phyloP scores from a whole-genome alignment of 2,113 vertebrate species.

The Piaya cayana region DNA sequence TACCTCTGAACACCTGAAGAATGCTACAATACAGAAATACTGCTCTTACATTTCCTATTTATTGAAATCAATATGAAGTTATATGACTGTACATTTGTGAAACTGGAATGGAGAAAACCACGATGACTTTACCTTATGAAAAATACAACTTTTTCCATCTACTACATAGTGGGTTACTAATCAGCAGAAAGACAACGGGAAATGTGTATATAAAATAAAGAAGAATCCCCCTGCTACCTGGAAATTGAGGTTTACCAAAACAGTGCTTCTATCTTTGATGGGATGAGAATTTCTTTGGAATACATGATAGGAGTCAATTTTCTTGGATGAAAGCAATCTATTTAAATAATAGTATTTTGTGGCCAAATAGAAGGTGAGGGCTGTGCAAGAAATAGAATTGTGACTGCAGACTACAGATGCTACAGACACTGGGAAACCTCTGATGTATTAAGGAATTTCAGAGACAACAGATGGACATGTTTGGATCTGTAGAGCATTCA shows the following conservation, averaged over 20 bases:
- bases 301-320: not conserved
- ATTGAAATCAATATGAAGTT: not conserved
- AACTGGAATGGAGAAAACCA: not conserved
- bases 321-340: not conserved
- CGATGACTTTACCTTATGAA: not conserved
- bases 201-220: not conserved
- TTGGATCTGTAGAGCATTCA: constrained; percentile 29
- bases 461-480: constrained; percentile 53
- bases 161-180: not conserved
- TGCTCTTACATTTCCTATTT: not conserved
- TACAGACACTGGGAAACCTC: constrained; percentile 55
- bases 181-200: not conserved
- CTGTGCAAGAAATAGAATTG: constrained; percentile 32
- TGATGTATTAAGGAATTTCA: constrained; percentile 43
- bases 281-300: constrained; percentile 11
- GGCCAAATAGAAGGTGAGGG: constrained; percentile 10
- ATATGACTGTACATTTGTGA: not conserved
- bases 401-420: constrained; percentile 53
- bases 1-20: not conserved
- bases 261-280: not conserved
- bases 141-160: not conserved
- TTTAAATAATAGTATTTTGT: constrained; percentile 10
- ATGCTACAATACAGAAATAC: not conserved
- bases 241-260: not conserved
- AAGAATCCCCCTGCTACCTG: not conserved